Conservation (phyloP, 2,888 invertebrate genomes). For the Eupithecia insigniata region DNA sequence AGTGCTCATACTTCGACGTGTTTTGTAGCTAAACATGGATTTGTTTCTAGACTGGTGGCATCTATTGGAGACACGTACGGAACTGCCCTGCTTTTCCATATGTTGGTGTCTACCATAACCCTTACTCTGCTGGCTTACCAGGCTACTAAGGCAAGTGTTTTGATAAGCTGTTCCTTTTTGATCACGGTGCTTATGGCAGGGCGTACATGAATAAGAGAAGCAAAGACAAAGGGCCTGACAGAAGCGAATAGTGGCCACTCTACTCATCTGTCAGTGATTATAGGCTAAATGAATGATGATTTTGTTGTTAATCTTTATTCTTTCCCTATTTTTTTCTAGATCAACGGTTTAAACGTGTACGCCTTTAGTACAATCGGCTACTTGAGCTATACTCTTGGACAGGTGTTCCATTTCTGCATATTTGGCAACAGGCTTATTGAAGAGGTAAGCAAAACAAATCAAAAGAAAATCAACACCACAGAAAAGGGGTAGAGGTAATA, state of each 20-base stretch:
- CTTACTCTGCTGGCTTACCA: slow-evolving; percentile 93
- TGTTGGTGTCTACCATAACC: slow-evolving; percentile 93
- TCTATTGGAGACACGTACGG: slow-evolving; percentile 93
- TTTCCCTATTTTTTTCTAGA: slow-evolving; percentile 70
- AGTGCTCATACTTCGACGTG: too few relatives aligned
- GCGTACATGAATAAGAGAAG: too few relatives aligned
- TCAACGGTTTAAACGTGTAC: slow-evolving; percentile 90
- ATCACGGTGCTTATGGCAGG: too few relatives aligned
- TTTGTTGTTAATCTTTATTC: background rate
- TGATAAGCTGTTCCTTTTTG: too few relatives aligned
- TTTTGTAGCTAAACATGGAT: background rate
- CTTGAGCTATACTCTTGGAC: slow-evolving; percentile 90
- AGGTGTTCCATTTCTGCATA: slow-evolving; percentile 94
- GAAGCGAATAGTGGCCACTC: too few relatives aligned
- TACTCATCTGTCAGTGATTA: too few relatives aligned
- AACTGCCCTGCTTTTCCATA: slow-evolving; percentile 91
- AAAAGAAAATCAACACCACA: too few relatives aligned
- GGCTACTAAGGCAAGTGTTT: slow-evolving; percentile 88
- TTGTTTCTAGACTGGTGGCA: slow-evolving; percentile 87
- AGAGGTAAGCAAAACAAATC: slow-evolving; percentile 84
- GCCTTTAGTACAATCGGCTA: slow-evolving; percentile 92
- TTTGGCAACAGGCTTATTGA: slow-evolving; percentile 94
- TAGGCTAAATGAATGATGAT: background rate
- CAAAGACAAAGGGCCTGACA: too few relatives aligned
- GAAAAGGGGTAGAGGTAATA: too few relatives aligned